Evolutionary conservation across 2,797 vertebrate species (phyloP).

Genomic region (Paramormyrops hopkinsi): DNA sequence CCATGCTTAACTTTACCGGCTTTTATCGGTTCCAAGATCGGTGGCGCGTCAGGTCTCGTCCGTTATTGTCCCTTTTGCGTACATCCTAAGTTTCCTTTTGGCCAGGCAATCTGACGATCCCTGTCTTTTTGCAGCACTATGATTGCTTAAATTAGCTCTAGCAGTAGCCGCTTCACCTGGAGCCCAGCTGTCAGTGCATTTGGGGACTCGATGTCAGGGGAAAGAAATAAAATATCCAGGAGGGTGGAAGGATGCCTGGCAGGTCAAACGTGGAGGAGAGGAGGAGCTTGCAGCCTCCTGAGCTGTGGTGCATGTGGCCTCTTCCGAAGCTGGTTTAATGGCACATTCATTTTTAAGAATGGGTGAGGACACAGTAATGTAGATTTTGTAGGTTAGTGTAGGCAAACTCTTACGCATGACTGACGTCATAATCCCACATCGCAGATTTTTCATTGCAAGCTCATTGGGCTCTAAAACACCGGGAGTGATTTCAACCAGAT

Average conservation of each 20-base stretch:
- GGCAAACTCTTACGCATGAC: not conserved
- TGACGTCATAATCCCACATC: not conserved
- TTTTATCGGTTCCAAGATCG: not conserved
- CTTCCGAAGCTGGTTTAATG: not conserved
- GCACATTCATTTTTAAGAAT: not conserved
- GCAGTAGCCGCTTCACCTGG: not conserved
- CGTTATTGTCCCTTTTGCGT: not conserved
- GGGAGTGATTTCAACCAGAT: not conserved
- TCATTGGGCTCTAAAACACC: not conserved
- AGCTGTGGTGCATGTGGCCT: not conserved
- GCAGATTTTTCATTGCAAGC: not conserved
- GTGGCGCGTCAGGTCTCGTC: not conserved
- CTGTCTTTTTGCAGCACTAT: not conserved
- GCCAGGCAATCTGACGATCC: not conserved
- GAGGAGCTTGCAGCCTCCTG: not conserved
- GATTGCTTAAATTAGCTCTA: not conserved
- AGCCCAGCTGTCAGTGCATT: constrained; percentile 2
- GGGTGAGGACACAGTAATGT: not conserved
- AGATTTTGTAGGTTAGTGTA: not conserved
- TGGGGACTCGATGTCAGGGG: not conserved
- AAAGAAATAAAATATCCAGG: not conserved
- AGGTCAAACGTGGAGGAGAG: not conserved
- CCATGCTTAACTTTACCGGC: constrained; percentile 40
- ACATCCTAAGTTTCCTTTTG: not conserved
- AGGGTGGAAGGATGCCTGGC: not conserved